phyloP scores from a whole-genome alignment of 2,797 vertebrate species.

The Sebastolobus altivelis region DNA sequence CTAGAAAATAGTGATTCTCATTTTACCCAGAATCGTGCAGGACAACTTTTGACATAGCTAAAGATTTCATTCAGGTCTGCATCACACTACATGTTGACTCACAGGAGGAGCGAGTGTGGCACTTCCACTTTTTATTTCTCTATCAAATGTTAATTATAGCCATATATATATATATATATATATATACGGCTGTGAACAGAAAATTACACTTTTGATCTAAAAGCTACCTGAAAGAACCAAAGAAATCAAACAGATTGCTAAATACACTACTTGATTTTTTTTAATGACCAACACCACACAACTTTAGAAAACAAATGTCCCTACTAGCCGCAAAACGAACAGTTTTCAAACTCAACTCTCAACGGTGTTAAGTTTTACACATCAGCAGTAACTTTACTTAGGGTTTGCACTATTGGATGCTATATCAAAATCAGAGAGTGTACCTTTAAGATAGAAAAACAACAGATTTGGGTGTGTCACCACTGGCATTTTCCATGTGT shows the following conservation, averaged over 20 bases:
- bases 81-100: neutral
- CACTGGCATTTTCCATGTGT: constrained; percentile 53
- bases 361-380: neutral
- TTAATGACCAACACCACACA: neutral
- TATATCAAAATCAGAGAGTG: constrained; percentile 11
- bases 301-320: neutral
- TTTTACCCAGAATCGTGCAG: neutral
- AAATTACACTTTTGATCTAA: neutral
- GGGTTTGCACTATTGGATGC: neutral
- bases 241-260: neutral
- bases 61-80: neutral
- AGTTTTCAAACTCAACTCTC: neutral
- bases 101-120: neutral
- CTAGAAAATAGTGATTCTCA: neutral
- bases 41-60: neutral
- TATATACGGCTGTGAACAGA: neutral
- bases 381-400: neutral
- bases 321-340: neutral
- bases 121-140: constrained; percentile 5
- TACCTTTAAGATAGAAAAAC: constrained; percentile 56
- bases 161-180: no score
- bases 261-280: neutral
- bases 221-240: neutral
- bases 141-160: neutral
- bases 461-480: constrained; percentile 68